Base-by-base conservation (phyloP, 2,797 vertebrate genomes). In the Pseudomugil gertrudae region DNA sequence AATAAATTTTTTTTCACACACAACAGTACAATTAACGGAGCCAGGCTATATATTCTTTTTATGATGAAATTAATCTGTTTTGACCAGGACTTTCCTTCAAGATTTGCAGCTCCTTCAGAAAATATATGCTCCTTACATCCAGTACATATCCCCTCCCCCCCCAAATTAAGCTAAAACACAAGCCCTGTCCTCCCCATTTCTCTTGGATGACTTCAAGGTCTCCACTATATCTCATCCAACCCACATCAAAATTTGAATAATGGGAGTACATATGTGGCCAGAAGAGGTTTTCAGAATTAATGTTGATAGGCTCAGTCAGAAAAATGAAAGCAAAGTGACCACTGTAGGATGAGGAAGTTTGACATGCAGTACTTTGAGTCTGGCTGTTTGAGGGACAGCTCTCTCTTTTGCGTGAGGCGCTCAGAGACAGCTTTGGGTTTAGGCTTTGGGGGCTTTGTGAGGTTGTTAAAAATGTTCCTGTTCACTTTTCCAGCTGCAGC, bases 401-500 rank as follows among this genome's bases (percentile, higher is more conserved):
- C 86, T 76, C 79, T 84, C 66, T 78, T 85, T 65, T 84, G 79
- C 74, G 81, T 79, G 87, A 88, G 88, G 83, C 74, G 83, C 86
- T 80, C 83, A 76, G 76, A 85, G 74, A 70, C 84, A 80, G 87
- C 69, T 86, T 80, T 65, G 76, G 78, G 76, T 76, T 80, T 69
- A 45, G 84, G 83, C 87, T 92, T 90, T 72, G 70, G 80, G 81
- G 91, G 85, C 83, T 91, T 91, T 86, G 87, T 84, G 88, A 86
- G 89, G 82, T 74, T 87, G 90, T 91, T 89, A 91, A 92, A 88
- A 90, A 84, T 80, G 86, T 87, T 87, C 81, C 81, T 91, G 87
- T 82, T 92, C 87, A 89, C 87, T 92, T 92, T 91, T 90, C 90
- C 91, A 91, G 90, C 89, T 92, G 91, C 17, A 84, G 76, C 81